Base-by-base conservation (phyloP, 2,888 invertebrate genomes). In the Tholera decimalis region DNA sequence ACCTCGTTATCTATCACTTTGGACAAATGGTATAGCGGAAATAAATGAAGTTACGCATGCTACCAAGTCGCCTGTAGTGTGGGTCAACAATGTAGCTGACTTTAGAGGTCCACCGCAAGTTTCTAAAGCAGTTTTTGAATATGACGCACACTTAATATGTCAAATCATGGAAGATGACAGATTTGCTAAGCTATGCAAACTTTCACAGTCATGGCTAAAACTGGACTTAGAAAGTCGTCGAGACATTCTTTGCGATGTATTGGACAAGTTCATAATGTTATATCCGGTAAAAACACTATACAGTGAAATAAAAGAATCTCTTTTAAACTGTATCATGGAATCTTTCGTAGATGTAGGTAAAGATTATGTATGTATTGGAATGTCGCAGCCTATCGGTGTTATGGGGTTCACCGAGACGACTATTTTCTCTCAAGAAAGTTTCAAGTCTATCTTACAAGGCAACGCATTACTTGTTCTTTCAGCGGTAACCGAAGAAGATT, bases 61-160 rank as follows among this genome's bases (percentile, higher is more conserved):
- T 1, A 62, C 78, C 0, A 39, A 37, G 1, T 66, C 83, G 0
- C 60, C 73, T 1, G 57, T 88, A 2, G 77, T 91, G 5, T 92
- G 92, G 92, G 79, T 92, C 3, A 93, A 93, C 57, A 80, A 79
- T 44, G 84, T 80, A 41, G 89, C 83, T 2, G 74, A 75, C 11
- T 88, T 92, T 57, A 75, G 83, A 11, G 90, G 88, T 0, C 87
- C 91, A 0, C 46, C 77, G 0, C 63, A 70, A 28, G 46, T 84
- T 0, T 70, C 75, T 1, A 41, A 69, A 37, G 69, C 75, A 1
- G 15, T 83, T 6, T 73, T 51, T 77, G 37, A 53, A 3, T 0
- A 77, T 30, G n/a, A n/a, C n/a, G n/a, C n/a, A n/a, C n/a, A n/a
- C n/a, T n/a, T n/a, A n/a, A n/a, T n/a, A n/a, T n/a, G n/a, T n/a